Base-by-base conservation (phyloP, 1,140 invertebrate species). In the Tetramorium alpestre region DNA sequence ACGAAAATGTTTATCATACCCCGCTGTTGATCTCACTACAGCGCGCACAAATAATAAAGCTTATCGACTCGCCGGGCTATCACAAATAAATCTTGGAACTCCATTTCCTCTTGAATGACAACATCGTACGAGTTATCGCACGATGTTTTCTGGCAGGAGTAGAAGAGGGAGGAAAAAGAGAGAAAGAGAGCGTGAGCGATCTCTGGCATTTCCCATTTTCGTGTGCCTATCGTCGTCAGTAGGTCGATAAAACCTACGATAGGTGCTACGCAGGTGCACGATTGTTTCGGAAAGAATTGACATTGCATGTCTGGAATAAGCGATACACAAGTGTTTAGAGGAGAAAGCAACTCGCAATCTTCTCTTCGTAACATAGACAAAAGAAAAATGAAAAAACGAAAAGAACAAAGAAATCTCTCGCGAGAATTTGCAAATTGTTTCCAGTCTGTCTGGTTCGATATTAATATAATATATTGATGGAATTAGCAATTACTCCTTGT, bases 31-130 rank as follows among this genome's bases (percentile, higher is more conserved):
- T 84, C 65, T 69, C 69, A 44, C 69, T 73, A 62, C 11, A 22
- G 25, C 25, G 67, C 58, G 2, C 69, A 60, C 80, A 49, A 84
- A 84, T 84, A 84, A 84, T 84, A 84, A 82, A 75, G 38, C 80
- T 84, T 84, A 75, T 84, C 80, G 69, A 49, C 56, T 41, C 54
- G 28, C 54, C 25, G 54, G 41, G 54, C 60, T 84, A 84, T 84
- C 80, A 62, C 80, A 69, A 73, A 84, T 84, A 84, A 84, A 84
- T 84, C 82, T 85, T 54, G 82, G n/a, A 85, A 85, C 62, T 85
- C 75, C 49, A 85, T 85, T 85, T 85, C 82, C 82, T 85, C 82
- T 58, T 67, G 47, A 65, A 60, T 64, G 60, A 76, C 82, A 84
- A 54, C 82, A 78, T 77, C 47, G 62, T 47, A 44, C 75, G 58